A percentile compares a stretch with the other conserved stretches of the same genome.
Conservation (phyloP, 2,797 vertebrate species). For the Aselliscus stoliczkanus region DNA sequence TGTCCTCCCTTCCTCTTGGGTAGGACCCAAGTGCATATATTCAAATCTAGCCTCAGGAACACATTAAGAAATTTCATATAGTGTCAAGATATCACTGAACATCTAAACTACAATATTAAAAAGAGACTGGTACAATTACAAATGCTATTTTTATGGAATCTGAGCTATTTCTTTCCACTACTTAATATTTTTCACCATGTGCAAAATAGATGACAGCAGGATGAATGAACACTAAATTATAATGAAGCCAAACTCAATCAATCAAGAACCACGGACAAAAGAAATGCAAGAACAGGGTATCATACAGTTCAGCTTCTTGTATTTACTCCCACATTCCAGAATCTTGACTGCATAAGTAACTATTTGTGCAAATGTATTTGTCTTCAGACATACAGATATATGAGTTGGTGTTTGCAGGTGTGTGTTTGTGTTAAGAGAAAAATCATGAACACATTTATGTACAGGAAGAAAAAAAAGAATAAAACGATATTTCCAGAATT, state of each 20-base stretch:
- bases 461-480: not conserved
- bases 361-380: not conserved
- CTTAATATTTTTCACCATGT: not conserved
- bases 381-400: not conserved
- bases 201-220: not conserved
- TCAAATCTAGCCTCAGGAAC: slow-evolving; percentile 8
- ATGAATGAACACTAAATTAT: not conserved
- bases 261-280: not conserved
- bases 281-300: not conserved
- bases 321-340: not conserved
- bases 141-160: not conserved
- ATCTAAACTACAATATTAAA: not conserved
- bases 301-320: not conserved
- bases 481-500: not conserved
- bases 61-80: not conserved
- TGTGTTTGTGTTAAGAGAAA: not conserved
- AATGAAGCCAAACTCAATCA: not conserved
- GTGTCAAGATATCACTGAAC: not conserved
- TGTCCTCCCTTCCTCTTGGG: not conserved
- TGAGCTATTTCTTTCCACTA: not conserved
- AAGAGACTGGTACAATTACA: not conserved
- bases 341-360: not conserved
- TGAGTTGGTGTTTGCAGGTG: not conserved
- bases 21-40: not conserved
- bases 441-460: not conserved